These are phyloP conservation scores for Diachasmimorpha longicaudata DNA, from an alignment of 1,140 invertebrate genomes.

Conservation along the genomic window DNA sequence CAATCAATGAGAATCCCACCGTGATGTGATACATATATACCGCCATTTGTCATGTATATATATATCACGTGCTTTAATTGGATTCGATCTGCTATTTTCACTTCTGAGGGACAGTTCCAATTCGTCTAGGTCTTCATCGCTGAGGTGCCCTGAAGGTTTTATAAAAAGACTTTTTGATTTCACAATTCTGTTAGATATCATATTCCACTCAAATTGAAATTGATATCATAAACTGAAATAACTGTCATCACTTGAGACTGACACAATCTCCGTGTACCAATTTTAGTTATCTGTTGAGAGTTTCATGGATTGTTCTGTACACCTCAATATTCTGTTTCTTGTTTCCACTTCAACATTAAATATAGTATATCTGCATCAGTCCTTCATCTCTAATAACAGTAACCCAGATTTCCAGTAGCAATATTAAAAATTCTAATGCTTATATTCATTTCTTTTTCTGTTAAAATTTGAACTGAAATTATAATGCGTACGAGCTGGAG, in stretches of 20 bases:
- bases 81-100: too few relatives aligned
- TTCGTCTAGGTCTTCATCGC: too few relatives aligned
- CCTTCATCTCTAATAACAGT: neutral
- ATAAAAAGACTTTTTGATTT: too few relatives aligned
- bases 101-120: too few relatives aligned
- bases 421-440: too few relatives aligned
- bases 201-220: neutral
- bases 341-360: neutral
- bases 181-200: too few relatives aligned
- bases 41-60: too few relatives aligned
- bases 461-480: neutral
- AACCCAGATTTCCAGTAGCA: neutral
- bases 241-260: conserved; percentile 35
- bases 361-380: neutral
- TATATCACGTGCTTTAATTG: too few relatives aligned
- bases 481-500: neutral
- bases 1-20: too few relatives aligned
- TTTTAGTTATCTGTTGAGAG: neutral
- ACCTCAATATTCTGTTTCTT: neutral
- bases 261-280: conserved; percentile 8
- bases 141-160: too few relatives aligned
- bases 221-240: conserved; percentile 10
- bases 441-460: too few relatives aligned
- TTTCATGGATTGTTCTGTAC: neutral
- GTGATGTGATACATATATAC: too few relatives aligned